Conservation (phyloP, 1,140 invertebrate species). For the Caenorhabditis brenneri region DNA sequence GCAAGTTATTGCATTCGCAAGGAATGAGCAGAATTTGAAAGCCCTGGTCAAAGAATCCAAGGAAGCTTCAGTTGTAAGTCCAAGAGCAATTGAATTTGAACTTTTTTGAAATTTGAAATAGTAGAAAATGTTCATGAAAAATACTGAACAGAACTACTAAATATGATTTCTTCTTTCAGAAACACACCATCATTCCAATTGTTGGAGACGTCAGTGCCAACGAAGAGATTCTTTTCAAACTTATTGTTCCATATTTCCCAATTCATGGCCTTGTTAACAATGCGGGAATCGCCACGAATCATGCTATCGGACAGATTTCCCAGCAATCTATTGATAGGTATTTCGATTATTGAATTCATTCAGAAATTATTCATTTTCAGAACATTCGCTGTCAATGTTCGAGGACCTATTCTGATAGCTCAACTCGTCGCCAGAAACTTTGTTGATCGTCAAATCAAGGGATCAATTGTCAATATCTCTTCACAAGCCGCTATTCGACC, state of each 20-base stretch:
- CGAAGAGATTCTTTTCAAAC: not conserved
- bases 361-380: not conserved
- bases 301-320: slow-evolving; percentile 35
- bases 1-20: slow-evolving; percentile 40
- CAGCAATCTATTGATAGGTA: slow-evolving; percentile 41
- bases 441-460: slow-evolving; percentile 20
- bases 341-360: not conserved
- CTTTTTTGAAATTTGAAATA: too few species aligned
- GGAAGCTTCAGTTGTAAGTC: not conserved
- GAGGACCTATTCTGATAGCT: slow-evolving; percentile 43
- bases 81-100: too few species aligned
- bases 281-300: slow-evolving; percentile 29
- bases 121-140: too few species aligned
- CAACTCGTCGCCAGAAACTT: slow-evolving; percentile 45
- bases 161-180: slow-evolving; percentile 3
- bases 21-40: not conserved
- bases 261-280: slow-evolving; percentile 46
- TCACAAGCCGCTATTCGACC: slow-evolving; percentile 42
- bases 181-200: slow-evolving; percentile 1
- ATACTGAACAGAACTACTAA: too few species aligned
- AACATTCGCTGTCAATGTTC: slow-evolving; percentile 46
- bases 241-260: slow-evolving; percentile 25
- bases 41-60: slow-evolving; percentile 1
- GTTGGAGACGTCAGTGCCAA: slow-evolving; percentile 32
- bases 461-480: slow-evolving; percentile 51